Evolutionary conservation across 2,888 invertebrate genomes (phyloP).

Genomic region (Trachelus iudaicus): DNA sequence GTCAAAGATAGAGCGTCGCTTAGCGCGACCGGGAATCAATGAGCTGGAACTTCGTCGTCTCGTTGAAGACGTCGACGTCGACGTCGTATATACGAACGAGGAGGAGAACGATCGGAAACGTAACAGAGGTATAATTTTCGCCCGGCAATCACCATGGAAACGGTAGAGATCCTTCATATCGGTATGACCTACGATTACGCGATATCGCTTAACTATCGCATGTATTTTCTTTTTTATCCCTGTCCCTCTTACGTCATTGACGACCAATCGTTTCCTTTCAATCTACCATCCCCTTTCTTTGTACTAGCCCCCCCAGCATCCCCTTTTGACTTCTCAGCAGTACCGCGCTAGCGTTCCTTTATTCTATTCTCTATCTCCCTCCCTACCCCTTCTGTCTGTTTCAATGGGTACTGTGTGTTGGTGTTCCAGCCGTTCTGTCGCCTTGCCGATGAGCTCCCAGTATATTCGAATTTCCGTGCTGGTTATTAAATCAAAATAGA

Average conservation of each 20-base stretch:
- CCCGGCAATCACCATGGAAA: neutral
- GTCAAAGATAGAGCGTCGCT: conserved; percentile 53
- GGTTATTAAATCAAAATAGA: conserved; percentile 6
- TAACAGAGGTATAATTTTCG: neutral
- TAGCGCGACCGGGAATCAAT: conserved; percentile 50
- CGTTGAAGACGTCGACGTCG: neutral
- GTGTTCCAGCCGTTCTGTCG: neutral
- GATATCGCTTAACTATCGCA: neutral
- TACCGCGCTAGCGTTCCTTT: neutral
- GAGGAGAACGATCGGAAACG: neutral
- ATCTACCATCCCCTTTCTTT: neutral
- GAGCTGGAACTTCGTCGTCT: conserved; percentile 42
- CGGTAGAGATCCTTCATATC: neutral
- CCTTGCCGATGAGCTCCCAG: neutral
- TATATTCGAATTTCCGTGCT: neutral
- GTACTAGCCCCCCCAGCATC: neutral
- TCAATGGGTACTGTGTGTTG: neutral
- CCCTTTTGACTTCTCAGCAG: neutral
- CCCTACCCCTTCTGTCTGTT: neutral
- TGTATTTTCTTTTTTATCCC: neutral
- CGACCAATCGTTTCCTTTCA: neutral
- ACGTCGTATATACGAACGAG: neutral
- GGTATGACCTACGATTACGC: neutral
- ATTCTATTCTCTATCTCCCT: neutral
- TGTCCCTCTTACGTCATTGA: neutral